Evolutionary conservation across 2,888 invertebrate genomes (phyloP).

Genomic region (Yponomeuta sedellus): DNA sequence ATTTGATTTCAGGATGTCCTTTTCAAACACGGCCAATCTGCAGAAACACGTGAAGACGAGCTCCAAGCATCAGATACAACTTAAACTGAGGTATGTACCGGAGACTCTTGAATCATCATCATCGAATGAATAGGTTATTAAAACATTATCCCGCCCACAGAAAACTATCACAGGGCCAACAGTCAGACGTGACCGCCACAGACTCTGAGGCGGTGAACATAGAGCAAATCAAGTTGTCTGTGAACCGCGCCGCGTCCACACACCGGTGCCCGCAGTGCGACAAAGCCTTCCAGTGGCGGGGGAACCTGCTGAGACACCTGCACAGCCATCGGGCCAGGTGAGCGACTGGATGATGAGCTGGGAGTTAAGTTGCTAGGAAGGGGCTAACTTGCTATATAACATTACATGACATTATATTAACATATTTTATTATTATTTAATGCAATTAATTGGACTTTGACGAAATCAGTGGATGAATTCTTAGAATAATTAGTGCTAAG

Average conservation of each 20-base stretch:
- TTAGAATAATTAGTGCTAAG: too few species aligned
- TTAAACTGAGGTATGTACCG: constrained; percentile 55
- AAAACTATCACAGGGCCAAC: neutral
- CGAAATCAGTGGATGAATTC: too few species aligned
- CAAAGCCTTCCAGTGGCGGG: constrained; percentile 87
- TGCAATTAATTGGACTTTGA: too few species aligned
- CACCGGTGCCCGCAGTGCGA: constrained; percentile 73
- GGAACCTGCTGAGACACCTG: constrained; percentile 85
- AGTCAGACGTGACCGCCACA: neutral
- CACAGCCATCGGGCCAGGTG: constrained; percentile 78
- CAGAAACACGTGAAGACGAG: constrained; percentile 62
- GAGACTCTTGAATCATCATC: too few species aligned
- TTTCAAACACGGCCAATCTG: constrained; percentile 53
- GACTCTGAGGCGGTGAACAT: neutral
- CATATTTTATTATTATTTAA: too few species aligned
- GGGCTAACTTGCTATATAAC: too few species aligned
- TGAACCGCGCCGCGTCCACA: constrained; percentile 26
- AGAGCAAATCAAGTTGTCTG: constrained; percentile 1
- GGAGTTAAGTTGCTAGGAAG: too few species aligned
- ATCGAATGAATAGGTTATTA: too few species aligned
- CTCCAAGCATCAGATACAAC: constrained; percentile 61
- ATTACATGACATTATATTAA: too few species aligned
- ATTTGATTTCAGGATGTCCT: constrained; percentile 44
- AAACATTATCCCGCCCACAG: neutral
- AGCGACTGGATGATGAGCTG: neutral